Percentiles rank a stretch among this genome's conserved stretches.
These are phyloP conservation scores for Thereva unica DNA, from an alignment of 2,888 invertebrate species.

Conservation along the genomic window DNA sequence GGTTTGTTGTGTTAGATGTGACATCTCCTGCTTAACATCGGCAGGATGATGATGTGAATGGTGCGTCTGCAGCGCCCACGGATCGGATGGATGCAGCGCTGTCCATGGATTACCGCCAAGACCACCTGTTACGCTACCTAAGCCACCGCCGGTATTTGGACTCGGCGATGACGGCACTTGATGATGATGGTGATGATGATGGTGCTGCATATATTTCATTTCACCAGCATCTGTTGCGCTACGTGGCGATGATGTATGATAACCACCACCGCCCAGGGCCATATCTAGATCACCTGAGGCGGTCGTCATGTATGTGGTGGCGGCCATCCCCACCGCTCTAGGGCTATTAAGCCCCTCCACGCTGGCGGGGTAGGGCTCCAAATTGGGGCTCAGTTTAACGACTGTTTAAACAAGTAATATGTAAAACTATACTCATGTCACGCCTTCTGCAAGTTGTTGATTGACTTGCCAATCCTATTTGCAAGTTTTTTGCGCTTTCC, in stretches of 20 bases:
- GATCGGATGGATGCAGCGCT: constrained; percentile 77
- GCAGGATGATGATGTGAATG: constrained; percentile 76
- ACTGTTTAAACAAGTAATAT: constrained; percentile 53
- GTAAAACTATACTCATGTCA: constrained; percentile 59
- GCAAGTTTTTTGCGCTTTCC: background rate
- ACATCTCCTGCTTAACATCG: constrained; percentile 80
- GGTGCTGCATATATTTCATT: constrained; percentile 91
- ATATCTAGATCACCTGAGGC: constrained; percentile 78
- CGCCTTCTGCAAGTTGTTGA: constrained; percentile 37
- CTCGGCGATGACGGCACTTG: constrained; percentile 72
- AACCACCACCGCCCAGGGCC: constrained; percentile 78
- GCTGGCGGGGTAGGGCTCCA: constrained; percentile 61
- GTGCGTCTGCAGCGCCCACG: constrained; percentile 78
- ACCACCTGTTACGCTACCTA: constrained; percentile 51
- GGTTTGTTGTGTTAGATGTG: constrained; percentile 61
- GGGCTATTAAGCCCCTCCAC: constrained; percentile 62
- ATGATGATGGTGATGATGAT: constrained; percentile 82
- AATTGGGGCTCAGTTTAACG: constrained; percentile 61
- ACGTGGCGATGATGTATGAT: constrained; percentile 78
- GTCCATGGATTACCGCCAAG: constrained; percentile 77
- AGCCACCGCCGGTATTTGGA: constrained; percentile 61
- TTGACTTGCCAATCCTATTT: constrained; percentile 3
- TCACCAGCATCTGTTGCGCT: constrained; percentile 86
- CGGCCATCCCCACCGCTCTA: constrained; percentile 88
- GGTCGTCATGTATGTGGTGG: constrained; percentile 93